Conservation (phyloP, 2,888 invertebrate species). For the Apotomis betuletana region DNA sequence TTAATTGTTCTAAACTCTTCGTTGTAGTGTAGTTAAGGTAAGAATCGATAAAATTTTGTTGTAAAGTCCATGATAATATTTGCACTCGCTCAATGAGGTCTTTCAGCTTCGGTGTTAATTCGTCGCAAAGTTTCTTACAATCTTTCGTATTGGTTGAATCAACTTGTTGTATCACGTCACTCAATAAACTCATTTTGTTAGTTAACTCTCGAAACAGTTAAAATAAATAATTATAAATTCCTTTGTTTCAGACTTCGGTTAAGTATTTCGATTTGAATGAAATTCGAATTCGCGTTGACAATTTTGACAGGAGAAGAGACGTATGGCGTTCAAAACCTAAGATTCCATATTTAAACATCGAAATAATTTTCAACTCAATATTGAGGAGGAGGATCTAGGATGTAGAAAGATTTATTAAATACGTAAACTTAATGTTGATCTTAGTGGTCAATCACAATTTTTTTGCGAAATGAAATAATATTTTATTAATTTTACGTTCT, state of each 20-base stretch:
- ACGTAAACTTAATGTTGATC: no score
- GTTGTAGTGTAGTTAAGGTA: slow-evolving; percentile 68
- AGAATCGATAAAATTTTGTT: slow-evolving; percentile 71
- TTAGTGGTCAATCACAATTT: no score
- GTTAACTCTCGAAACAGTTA: background rate
- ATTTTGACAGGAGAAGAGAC: background rate
- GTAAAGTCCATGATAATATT: slow-evolving; percentile 71
- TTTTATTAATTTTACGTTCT: background rate
- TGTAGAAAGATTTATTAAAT: no score
- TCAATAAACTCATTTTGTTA: slow-evolving; percentile 69
- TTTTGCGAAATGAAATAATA: background rate
- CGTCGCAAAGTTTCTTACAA: slow-evolving; percentile 64
- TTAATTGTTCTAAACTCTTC: slow-evolving; percentile 73
- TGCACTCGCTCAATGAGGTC: slow-evolving; percentile 70
- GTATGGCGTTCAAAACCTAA: slow-evolving; percentile 6
- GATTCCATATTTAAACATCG: background rate
- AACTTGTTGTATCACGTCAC: slow-evolving; percentile 69
- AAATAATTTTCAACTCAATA: background rate
- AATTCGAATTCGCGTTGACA: slow-evolving; percentile 37
- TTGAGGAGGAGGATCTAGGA: background rate
- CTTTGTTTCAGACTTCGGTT: slow-evolving; percentile 47
- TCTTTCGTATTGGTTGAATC: slow-evolving; percentile 66
- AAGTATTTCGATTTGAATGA: slow-evolving; percentile 39
- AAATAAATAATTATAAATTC: background rate
- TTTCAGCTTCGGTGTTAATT: slow-evolving; percentile 61